Evolutionary conservation across 2,113 vertebrate genomes (phyloP).

Genomic region (Garra rufa): DNA sequence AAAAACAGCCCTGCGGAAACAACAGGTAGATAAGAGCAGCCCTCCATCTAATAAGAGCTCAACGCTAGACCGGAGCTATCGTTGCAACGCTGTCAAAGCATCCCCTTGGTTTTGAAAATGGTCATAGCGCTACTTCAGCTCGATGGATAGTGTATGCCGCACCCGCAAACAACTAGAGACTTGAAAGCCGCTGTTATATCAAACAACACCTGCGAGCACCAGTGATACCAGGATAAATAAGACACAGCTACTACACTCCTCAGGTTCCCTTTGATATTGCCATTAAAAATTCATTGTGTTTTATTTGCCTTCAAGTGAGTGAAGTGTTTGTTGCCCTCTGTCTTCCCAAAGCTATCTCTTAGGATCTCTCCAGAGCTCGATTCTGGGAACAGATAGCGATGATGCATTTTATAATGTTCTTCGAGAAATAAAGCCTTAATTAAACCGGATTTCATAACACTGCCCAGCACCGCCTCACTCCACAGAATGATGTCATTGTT

Average conservation of each 20-base stretch:
- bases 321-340: conserved; percentile 65
- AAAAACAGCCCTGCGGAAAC: conserved; percentile 3
- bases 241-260: conserved; percentile 66
- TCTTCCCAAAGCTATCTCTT: conserved; percentile 61
- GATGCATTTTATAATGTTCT: not conserved
- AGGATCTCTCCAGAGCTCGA: conserved; percentile 16
- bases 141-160: conserved; percentile 54
- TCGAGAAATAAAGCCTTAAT: conserved; percentile 20
- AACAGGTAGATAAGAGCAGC: conserved; percentile 21
- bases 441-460: not conserved
- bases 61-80: not conserved
- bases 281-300: conserved; percentile 75
- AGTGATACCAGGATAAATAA: conserved; percentile 73
- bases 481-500: not conserved
- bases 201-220: conserved; percentile 73
- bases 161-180: conserved; percentile 54
- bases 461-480: not conserved
- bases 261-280: conserved; percentile 74
- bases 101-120: conserved; percentile 43
- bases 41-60: not conserved
- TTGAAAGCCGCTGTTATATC: conserved; percentile 71
- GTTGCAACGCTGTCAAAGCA: not conserved
- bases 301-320: conserved; percentile 70
- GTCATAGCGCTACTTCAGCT: conserved; percentile 61
- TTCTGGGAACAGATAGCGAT: not conserved